Evolutionary conservation across 2,113 vertebrate genomes (phyloP), one percentile per base, ranked within the genome.

Genomic region (Cranoglanis bouderius): DNA sequence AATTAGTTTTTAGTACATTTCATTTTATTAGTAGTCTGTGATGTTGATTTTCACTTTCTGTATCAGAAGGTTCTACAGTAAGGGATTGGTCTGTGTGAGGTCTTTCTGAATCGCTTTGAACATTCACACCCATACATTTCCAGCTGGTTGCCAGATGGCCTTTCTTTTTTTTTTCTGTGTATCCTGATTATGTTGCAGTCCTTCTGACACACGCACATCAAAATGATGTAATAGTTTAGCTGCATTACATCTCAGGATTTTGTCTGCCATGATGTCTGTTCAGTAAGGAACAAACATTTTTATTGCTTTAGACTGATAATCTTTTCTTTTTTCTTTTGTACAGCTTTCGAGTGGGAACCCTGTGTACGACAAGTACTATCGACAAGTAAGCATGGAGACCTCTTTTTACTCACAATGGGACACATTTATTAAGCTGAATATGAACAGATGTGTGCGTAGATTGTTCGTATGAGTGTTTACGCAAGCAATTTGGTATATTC

Each of bases 321-420:
- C 4, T 78, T 51, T 49, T 78, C 6, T 81, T n/a, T 74, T 82
- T 43, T 13, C 67, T 77, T 89, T 29, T 91, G 55, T 86, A 90
- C 95, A 99, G 98, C 95, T 99, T 88, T 99, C 98, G 61, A 98
- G 96, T 98, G 98, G 97, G 94, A 99, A 99, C 94, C 97, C 98
- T 86, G 94, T 98, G 90, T 99, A 99, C 94, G 98, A 99, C 94
- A 99, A 99, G 88, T 99, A 97, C 94, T 99, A 99, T 93, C 96
- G 96, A 87, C 98, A 99, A 97, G 98, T 99, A 96, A 93, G 97
- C 87, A 3, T 84, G 21, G 26, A 63, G 29, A 70, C 61, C 6
- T 57, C 38, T 87, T 18, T 86, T 84, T 51, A 5, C 18, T 84
- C 5, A 43, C 35, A 83, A 26, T 40, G 19, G 24, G 0, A 2